phyloP scores from a whole-genome alignment of 64 coral and sea anemone genomes.

The Astreopora myriophthalma region DNA sequence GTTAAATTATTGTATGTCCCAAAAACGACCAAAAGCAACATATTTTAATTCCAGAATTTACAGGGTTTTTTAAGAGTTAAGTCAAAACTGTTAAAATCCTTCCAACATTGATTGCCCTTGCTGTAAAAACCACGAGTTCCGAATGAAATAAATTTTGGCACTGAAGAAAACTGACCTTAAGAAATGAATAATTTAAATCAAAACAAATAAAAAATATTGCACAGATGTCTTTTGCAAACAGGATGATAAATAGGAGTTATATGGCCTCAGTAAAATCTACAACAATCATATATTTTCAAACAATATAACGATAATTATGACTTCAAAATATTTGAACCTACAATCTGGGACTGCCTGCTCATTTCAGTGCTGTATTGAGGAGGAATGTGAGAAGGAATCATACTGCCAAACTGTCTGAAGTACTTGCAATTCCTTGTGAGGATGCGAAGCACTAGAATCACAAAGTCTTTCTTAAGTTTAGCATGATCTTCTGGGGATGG shows the following conservation, averaged over 20 bases:
- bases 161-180: background rate
- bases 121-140: background rate
- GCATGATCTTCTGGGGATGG: constrained; percentile 19
- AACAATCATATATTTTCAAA: background rate
- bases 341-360: background rate
- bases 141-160: background rate
- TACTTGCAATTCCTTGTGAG: constrained; percentile 12
- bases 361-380: background rate
- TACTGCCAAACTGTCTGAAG: background rate
- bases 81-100: background rate
- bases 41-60: background rate
- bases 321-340: background rate
- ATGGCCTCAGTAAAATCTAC: background rate
- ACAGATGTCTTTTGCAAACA: background rate
- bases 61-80: background rate
- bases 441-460: constrained; percentile 19
- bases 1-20: background rate
- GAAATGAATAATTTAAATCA: background rate
- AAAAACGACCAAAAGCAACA: background rate
- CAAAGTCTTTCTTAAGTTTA: constrained; percentile 7
- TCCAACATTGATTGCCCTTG: background rate
- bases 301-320: background rate
- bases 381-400: constrained; percentile 7
- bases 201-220: background rate
- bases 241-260: background rate